Percentiles rank a stretch among this genome's conserved stretches.
These are phyloP conservation scores for Plodia interpunctella DNA, from an alignment of 1,140 invertebrate genomes.

Conservation along the genomic window DNA sequence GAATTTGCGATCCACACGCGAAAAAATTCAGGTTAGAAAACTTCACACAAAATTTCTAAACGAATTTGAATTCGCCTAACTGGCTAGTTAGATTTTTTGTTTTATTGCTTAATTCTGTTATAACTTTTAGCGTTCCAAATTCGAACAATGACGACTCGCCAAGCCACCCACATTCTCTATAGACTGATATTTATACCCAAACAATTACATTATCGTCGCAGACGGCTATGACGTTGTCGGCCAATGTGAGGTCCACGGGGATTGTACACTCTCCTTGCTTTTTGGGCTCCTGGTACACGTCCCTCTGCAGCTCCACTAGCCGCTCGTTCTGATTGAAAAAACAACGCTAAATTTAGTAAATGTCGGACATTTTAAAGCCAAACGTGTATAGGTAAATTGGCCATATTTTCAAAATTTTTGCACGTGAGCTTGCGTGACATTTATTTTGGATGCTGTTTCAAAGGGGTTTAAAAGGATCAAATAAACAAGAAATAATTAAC, in stretches of 20 bases:
- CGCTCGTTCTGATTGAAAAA: slow-evolving; percentile 46
- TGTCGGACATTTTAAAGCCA: no score
- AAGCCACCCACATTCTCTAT: slow-evolving; percentile 56
- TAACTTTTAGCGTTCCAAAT: slow-evolving; percentile 8
- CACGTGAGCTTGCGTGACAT: no score
- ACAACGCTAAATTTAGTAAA: no score
- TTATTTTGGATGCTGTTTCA: no score
- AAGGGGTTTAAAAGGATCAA: no score
- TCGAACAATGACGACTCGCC: slow-evolving; percentile 17
- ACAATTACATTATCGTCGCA: slow-evolving; percentile 61
- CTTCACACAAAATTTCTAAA: no score
- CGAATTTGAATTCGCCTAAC: no score
- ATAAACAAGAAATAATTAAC: no score
- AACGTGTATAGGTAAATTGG: no score
- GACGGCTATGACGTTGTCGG: slow-evolving; percentile 45
- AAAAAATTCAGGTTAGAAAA: neutral
- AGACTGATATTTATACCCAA: slow-evolving; percentile 53
- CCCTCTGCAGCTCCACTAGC: slow-evolving; percentile 43
- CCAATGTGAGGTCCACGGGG: slow-evolving; percentile 41
- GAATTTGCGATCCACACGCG: no score
- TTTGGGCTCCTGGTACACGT: slow-evolving; percentile 22
- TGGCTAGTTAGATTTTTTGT: neutral
- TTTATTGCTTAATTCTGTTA: neutral
- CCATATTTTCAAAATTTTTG: no score
- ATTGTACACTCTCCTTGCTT: slow-evolving; percentile 22